Evolutionary conservation across 2,113 vertebrate genomes (phyloP).

Genomic region (Ovibos moschatus): DNA sequence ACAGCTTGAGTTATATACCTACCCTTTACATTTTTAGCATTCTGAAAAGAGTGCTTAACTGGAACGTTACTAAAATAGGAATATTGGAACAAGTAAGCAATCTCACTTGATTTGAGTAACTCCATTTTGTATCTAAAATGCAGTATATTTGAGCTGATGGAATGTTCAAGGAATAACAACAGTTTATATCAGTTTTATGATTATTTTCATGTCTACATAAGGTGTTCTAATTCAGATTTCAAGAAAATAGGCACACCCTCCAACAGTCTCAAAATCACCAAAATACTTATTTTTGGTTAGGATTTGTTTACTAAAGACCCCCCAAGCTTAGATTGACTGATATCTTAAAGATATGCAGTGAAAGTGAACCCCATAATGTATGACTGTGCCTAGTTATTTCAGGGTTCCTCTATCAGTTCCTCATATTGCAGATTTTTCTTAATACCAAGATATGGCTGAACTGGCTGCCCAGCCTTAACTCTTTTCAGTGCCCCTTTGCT

Average conservation of each 20-base stretch:
- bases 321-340: neutral
- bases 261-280: neutral
- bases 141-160: neutral
- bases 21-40: conserved; percentile 18
- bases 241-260: conserved; percentile 6
- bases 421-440: conserved; percentile 1
- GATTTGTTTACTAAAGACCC: conserved; percentile 8
- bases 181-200: conserved; percentile 18
- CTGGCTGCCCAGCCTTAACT: conserved; percentile 32
- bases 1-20: conserved; percentile 1
- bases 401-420: neutral
- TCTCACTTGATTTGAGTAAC: conserved; percentile 9
- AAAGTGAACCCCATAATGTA: neutral
- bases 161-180: neutral
- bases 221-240: conserved; percentile 24
- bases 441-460: neutral
- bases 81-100: neutral
- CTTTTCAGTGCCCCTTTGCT: conserved; percentile 50
- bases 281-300: conserved; percentile 24
- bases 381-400: conserved; percentile 17
- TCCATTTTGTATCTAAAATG: conserved; percentile 33
- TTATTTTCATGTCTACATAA: neutral
- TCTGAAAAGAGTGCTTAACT: conserved; percentile 35
- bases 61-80: conserved; percentile 46
- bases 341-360: neutral